phyloP scores from a whole-genome alignment of 2,113 vertebrate genomes.

The Arothron firmamentum region DNA sequence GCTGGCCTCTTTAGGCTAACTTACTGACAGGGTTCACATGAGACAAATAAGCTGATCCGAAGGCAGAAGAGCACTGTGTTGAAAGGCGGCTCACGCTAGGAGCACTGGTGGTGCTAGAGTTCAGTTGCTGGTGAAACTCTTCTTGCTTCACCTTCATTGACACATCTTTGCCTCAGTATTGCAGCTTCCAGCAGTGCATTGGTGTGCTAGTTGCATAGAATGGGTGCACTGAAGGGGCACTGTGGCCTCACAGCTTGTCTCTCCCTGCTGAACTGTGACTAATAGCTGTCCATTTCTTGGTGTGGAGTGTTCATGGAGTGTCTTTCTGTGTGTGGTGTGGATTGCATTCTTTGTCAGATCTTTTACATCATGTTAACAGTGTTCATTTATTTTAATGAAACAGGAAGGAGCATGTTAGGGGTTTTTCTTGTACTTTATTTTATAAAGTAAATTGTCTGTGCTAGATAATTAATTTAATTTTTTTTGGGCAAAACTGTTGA shows the following conservation, averaged over 20 bases:
- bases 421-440: neutral
- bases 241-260: too few relatives aligned
- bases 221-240: too few relatives aligned
- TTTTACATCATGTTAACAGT: neutral
- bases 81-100: neutral
- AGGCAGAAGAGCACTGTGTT: slow-evolving; percentile 23
- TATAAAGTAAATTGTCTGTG: neutral
- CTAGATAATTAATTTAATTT: too few relatives aligned
- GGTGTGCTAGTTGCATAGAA: too few relatives aligned
- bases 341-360: neutral
- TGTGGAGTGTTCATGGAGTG: neutral
- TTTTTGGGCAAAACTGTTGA: too few relatives aligned
- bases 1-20: slow-evolving; percentile 33
- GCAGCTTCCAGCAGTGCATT: neutral
- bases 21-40: slow-evolving; percentile 17
- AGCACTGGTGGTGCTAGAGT: neutral
- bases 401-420: neutral
- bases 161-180: neutral
- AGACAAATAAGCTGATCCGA: slow-evolving; percentile 18
- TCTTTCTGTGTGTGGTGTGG: neutral
- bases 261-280: neutral
- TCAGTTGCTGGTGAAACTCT: neutral
- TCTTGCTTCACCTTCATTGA: too few relatives aligned
- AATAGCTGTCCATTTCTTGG: neutral
- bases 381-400: neutral